phyloP scores from a whole-genome alignment of 2,113 vertebrate genomes.

The Bos taurus region ARS-UCD2.0 NC_037328.1:125079501-125080000 shows the following conservation, averaged over 20 bases:
- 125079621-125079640: not conserved
- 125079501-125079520: not conserved
- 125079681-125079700: not conserved
- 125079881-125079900: not conserved
- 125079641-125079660: not conserved
- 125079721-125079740: not conserved
- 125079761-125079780: not conserved
- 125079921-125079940: not conserved
- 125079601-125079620: not conserved
- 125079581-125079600: accelerated
- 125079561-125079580: not conserved
- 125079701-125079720: not conserved
- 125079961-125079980: not conserved
- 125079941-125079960: not conserved
- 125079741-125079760: not conserved
- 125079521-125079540: not conserved
- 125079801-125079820: not conserved
- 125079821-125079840: not conserved
- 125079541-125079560: not conserved
- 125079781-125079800: not conserved
- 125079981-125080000: not conserved
- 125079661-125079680: not conserved
- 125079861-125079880: not conserved
- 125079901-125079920: not conserved
- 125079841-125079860: not conserved